These are phyloP conservation scores for Ptiloglossa arizonensis DNA, from an alignment of 1,140 invertebrate species.

Conservation along the genomic window DNA sequence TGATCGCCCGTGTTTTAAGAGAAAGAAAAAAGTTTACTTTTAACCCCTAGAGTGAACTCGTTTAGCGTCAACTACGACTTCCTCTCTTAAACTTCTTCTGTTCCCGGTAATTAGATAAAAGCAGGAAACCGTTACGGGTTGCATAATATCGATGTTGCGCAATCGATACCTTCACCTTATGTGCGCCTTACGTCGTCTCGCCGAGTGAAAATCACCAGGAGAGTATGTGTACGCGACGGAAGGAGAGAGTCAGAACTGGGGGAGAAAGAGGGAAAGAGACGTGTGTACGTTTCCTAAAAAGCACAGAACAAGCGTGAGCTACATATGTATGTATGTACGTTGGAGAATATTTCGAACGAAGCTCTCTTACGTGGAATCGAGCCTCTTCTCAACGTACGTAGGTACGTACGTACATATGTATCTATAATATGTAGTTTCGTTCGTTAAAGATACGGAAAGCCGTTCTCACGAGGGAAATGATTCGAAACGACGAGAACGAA, in stretches of 20 bases:
- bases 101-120: slow-evolving; percentile 62
- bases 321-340: too few species aligned
- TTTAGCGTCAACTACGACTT: slow-evolving; percentile 41
- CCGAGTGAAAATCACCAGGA: slow-evolving; percentile 56
- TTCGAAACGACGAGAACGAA: background rate
- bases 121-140: slow-evolving; percentile 59
- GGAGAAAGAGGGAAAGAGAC: background rate
- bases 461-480: background rate
- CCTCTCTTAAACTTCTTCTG: slow-evolving; percentile 56
- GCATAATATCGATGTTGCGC: slow-evolving; percentile 65
- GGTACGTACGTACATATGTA: too few species aligned
- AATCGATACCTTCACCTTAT: slow-evolving; percentile 67
- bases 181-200: slow-evolving; percentile 58
- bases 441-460: too few species aligned
- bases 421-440: too few species aligned
- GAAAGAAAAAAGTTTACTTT: background rate
- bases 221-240: slow-evolving; percentile 7
- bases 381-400: too few species aligned
- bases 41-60: background rate
- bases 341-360: too few species aligned
- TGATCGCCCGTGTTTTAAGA: too few species aligned
- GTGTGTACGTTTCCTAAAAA: background rate
- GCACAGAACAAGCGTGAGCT: background rate
- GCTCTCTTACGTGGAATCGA: too few species aligned
- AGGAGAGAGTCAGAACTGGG: too few species aligned